Conservation (phyloP, 2,797 vertebrate genomes). For the Scolopax bukidnonensis region DNA sequence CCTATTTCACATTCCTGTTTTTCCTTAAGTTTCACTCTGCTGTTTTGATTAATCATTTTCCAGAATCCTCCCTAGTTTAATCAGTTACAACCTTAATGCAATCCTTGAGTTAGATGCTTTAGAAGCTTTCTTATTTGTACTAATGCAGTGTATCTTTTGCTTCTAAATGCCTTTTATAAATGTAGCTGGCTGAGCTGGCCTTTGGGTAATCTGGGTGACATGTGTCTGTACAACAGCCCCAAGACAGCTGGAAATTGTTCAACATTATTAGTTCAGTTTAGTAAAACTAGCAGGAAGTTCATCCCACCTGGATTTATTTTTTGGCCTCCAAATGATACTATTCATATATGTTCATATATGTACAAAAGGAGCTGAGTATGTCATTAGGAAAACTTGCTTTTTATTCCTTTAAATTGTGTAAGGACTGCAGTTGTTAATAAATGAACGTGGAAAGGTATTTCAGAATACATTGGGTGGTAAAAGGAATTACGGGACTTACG, state of each 20-base stretch:
- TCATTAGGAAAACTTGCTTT: conserved; percentile 76
- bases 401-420: conserved; percentile 77
- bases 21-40: background rate
- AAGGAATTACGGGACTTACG: conserved; percentile 1
- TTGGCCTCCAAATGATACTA: conserved; percentile 63
- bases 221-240: background rate
- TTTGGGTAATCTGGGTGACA: conserved; percentile 6
- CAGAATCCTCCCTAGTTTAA: background rate
- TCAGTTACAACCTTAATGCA: background rate
- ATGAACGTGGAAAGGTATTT: conserved; percentile 70
- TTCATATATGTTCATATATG: conserved; percentile 42
- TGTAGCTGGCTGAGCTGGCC: background rate
- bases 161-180: conserved; percentile 35
- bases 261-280: background rate
- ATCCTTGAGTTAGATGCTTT: background rate
- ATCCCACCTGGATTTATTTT: conserved; percentile 71
- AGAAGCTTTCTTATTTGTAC: conserved; percentile 30
- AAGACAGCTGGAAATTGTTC: conserved; percentile 5
- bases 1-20: background rate
- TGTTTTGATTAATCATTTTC: background rate
- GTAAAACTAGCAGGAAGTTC: background rate
- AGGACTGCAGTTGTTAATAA: conserved; percentile 75
- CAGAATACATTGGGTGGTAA: conserved; percentile 49
- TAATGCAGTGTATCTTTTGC: background rate
- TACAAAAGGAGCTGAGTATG: conserved; percentile 65